Percentiles rank a stretch among this genome's conserved stretches.
phyloP scores from a whole-genome alignment of 1,140 invertebrate species.

The Doryteuthis pealeii region DNA sequence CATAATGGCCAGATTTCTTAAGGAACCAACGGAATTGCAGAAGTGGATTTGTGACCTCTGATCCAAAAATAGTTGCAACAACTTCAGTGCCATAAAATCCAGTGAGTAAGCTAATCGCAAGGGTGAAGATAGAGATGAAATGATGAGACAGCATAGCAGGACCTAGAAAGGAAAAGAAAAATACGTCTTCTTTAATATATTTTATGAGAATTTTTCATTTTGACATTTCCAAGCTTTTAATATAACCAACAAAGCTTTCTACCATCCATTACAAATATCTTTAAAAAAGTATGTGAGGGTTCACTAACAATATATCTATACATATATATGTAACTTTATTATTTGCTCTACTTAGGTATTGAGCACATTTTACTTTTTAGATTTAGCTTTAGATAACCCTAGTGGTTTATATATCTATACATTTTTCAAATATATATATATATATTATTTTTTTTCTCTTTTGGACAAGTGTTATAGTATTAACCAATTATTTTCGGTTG shows the following conservation, averaged over 20 bases:
- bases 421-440: too few species aligned
- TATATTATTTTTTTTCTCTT: too few species aligned
- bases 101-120: conserved; percentile 32
- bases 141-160: conserved; percentile 56
- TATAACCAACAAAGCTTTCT: too few species aligned
- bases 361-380: too few species aligned
- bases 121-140: conserved; percentile 46
- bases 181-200: neutral
- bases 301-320: neutral
- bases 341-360: too few species aligned
- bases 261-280: too few species aligned
- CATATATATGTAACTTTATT: too few species aligned
- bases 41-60: conserved; percentile 58
- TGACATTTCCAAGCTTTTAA: too few species aligned
- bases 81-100: conserved; percentile 55
- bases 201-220: neutral
- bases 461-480: too few species aligned
- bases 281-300: conserved; percentile 10
- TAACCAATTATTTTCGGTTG: too few species aligned
- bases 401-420: too few species aligned
- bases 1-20: conserved; percentile 35
- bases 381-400: too few species aligned
- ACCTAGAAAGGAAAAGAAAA: conserved; percentile 34
- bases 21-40: conserved; percentile 60
- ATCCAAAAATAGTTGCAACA: conserved; percentile 51